Evolutionary conservation across 2,113 vertebrate species (phyloP).

Genomic region (Marmota monax): DNA sequence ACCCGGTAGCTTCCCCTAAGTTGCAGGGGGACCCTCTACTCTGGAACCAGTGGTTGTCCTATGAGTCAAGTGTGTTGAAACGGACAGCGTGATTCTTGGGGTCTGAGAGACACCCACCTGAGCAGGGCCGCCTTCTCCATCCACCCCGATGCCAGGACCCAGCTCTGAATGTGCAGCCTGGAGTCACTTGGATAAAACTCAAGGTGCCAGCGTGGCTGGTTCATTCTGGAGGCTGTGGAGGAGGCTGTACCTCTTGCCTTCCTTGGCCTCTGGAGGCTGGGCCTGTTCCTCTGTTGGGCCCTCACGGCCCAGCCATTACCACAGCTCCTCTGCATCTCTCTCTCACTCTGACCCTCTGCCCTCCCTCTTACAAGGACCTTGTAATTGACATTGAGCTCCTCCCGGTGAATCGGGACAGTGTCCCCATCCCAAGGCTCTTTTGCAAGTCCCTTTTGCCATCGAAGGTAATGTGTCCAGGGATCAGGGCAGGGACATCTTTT

Average conservation of each 20-base stretch:
- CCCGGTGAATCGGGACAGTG: neutral
- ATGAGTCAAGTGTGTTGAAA: neutral
- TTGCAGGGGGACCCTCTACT: neutral
- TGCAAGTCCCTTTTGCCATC: neutral
- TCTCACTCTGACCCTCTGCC: neutral
- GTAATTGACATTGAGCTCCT: neutral
- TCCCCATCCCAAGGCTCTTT: neutral
- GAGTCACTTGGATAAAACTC: neutral
- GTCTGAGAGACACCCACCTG: neutral
- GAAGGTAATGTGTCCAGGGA: neutral
- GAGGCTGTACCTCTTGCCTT: neutral
- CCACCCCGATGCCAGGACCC: too few relatives aligned
- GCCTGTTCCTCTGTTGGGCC: neutral
- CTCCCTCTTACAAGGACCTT: neutral
- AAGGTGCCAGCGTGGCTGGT: neutral
- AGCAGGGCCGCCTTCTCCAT: neutral
- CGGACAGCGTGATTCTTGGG: neutral
- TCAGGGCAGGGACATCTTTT: neutral
- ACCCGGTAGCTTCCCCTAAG: neutral
- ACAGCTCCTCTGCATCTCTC: neutral
- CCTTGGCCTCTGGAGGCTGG: neutral
- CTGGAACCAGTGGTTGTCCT: neutral
- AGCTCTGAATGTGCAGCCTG: neutral
- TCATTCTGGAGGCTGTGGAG: neutral
- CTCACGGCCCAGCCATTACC: fast-evolving